Evolutionary conservation across 2,888 invertebrate species (phyloP).

Genomic region (Scelioninae gen. 1): DNA sequence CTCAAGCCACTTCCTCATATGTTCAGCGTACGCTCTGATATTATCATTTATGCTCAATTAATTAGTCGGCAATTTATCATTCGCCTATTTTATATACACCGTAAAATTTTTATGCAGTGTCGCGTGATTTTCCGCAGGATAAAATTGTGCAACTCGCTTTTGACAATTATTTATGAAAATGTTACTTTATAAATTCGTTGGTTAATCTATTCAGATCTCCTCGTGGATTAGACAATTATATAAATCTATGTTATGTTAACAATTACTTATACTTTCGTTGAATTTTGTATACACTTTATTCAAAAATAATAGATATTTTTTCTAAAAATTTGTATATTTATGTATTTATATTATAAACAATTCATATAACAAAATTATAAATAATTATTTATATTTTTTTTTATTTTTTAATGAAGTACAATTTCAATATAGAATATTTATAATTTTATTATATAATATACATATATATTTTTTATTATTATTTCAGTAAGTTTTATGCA

Average conservation of each 20-base stretch:
- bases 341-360: no score
- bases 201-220: neutral
- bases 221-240: neutral
- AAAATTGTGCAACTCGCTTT: constrained; percentile 13
- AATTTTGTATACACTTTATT: no score
- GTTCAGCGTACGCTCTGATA: constrained; percentile 23
- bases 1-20: constrained; percentile 29
- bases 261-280: no score
- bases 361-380: no score
- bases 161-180: neutral
- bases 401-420: no score
- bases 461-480: no score
- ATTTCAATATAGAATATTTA: no score
- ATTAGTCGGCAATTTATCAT: constrained; percentile 52
- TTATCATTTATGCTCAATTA: constrained; percentile 55
- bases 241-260: neutral
- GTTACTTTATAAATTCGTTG: neutral
- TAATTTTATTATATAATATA: no score
- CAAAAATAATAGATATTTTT: no score
- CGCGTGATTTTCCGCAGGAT: constrained; percentile 20
- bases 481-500: no score
- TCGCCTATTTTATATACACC: constrained; percentile 2
- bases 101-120: constrained; percentile 5
- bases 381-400: no score
- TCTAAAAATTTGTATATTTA: no score